Evolutionary conservation across 1,140 invertebrate genomes (phyloP).

Genomic region (Aleiodes sp.): DNA sequence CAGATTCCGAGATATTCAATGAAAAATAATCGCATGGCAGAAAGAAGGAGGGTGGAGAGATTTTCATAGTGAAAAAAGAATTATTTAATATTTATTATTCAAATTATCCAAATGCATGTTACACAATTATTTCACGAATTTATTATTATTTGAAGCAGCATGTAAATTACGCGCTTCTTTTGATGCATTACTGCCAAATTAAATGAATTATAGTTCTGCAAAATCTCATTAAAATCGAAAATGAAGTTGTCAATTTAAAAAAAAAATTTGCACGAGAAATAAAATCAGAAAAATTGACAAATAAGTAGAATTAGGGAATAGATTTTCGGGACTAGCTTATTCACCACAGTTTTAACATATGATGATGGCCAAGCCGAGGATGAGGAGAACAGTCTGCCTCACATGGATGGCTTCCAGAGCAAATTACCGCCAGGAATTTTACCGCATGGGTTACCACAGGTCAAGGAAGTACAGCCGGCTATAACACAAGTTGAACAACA

Average conservation of each 20-base stretch:
- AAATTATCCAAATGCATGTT: neutral
- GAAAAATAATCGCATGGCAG: too few species aligned
- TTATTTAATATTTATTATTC: constrained; percentile 10
- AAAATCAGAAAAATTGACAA: constrained; percentile 29
- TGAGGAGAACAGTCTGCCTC: constrained; percentile 84
- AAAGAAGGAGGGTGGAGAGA: constrained; percentile 50
- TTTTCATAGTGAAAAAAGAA: constrained; percentile 11
- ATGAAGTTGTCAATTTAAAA: constrained; percentile 12
- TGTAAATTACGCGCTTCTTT: neutral
- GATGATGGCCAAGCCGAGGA: constrained; percentile 96
- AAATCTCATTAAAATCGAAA: too few species aligned
- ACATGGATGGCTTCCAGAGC: constrained; percentile 80
- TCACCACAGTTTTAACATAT: constrained; percentile 99
- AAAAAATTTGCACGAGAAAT: constrained; percentile 1
- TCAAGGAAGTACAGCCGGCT: constrained; percentile 93
- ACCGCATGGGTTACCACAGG: constrained; percentile 91
- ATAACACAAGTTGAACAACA: constrained; percentile 81
- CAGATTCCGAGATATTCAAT: too few species aligned
- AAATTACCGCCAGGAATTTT: constrained; percentile 92
- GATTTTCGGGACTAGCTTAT: constrained; percentile 73
- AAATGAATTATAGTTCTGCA: too few species aligned
- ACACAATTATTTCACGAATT: constrained; percentile 25
- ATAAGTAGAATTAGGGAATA: constrained; percentile 52
- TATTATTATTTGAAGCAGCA: neutral
- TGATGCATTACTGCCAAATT: neutral